Base-by-base conservation (phyloP, 1,140 invertebrate species). In the Copidosoma floridanum region DNA sequence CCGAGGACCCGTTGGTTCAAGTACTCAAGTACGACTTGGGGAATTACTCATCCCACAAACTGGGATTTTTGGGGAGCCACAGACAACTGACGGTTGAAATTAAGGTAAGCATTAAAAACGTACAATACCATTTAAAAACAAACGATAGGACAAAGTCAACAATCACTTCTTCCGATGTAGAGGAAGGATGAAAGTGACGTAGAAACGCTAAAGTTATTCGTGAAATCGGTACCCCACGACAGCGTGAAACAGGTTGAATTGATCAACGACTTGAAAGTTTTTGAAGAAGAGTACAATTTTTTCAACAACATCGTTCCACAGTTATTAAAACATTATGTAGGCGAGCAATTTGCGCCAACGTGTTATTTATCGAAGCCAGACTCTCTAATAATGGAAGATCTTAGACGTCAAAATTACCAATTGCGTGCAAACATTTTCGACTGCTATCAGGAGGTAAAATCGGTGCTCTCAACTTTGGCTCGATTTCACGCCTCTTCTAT, bases 201-300 rank as follows among this genome's bases (percentile, higher is more conserved):
- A 8, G 48, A 51, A 38, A 51, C 48, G 12, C 14, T 37, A 14
- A 37, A 38, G 2, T 38, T 51, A 57, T 85, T 86, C 46, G 66
- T 81, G 2, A 86, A 86, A 63, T 60, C 71, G 0, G 62, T 81
- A 0, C 83, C 84, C 0, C 65, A 69, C 11, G 71, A 76, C 11
- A 63, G 77, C 44, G 70, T 63, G 0, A 64, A 63, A 0, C 73
- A 75, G 47, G 75, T 74, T 50, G 69, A 79, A 11, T 83, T 81
- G 41, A 54, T 85, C 5, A 71, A 75, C 35, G 68, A 79, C 7
- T 77, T 76, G 41, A 76, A 81, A 0, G 79, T 81, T 0, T 85
- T 85, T 60, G 51, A 78, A 26, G 77, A 83, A 48, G 83, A 85
- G 66, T 72, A 71, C 7, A 61, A 58, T 1, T 75, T 84, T 16